Evolutionary conservation across 53 echinoderm and acorn worm species (phyloP).

Genomic region (Henricia sp.): DNA sequence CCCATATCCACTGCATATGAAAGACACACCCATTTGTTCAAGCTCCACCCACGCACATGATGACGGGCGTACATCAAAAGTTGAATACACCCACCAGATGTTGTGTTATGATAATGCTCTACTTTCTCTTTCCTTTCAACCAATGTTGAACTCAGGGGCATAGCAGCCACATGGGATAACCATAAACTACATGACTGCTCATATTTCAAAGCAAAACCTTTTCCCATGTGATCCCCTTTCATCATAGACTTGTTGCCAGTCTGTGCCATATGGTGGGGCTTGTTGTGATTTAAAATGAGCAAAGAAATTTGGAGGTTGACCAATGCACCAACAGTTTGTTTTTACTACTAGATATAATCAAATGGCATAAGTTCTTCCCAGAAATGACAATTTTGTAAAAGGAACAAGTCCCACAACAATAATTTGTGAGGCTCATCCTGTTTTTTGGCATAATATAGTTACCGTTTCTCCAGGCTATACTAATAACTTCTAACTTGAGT

Average conservation of each 20-base stretch:
- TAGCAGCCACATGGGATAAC: constrained; percentile 26
- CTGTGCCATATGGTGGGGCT: not conserved
- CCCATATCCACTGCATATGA: not conserved
- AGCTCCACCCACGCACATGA: constrained; percentile 30
- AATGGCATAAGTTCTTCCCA: too few species aligned
- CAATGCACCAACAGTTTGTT: too few species aligned
- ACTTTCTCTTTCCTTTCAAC: not conserved
- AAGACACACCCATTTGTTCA: constrained; percentile 31
- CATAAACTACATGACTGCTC: constrained; percentile 45
- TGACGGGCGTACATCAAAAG: not conserved
- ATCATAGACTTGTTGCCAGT: not conserved
- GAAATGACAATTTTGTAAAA: too few species aligned
- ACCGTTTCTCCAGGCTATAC: too few species aligned
- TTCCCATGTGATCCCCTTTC: not conserved
- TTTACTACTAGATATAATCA: too few species aligned
- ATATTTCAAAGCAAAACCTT: constrained; percentile 17
- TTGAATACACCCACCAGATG: constrained; percentile 28
- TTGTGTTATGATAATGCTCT: constrained; percentile 18
- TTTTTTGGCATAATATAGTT: too few species aligned
- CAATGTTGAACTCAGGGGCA: not conserved
- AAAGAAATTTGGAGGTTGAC: too few species aligned
- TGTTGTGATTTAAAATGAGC: not conserved
- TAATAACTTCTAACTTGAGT: too few species aligned
- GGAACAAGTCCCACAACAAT: too few species aligned
- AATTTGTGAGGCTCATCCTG: too few species aligned